Conservation (phyloP, 2,113 vertebrate species). For the Larimichthys polyactis region DNA sequence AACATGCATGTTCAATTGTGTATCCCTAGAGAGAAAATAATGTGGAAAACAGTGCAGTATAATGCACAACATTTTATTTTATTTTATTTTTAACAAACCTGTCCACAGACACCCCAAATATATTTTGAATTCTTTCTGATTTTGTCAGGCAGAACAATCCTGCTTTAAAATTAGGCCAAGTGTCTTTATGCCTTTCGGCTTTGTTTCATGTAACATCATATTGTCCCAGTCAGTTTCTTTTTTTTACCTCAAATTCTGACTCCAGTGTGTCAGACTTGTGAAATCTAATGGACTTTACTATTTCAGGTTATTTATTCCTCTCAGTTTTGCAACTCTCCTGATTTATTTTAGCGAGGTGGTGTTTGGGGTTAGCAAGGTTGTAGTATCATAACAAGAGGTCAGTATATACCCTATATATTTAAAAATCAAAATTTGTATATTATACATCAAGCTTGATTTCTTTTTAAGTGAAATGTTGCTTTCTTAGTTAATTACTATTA, state of each 20-base stretch:
- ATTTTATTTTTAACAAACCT: background rate
- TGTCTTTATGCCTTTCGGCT: slow-evolving; percentile 15
- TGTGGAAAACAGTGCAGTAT: background rate
- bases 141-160: background rate
- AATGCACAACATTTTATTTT: no score
- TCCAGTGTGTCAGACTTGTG: background rate
- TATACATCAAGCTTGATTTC: slow-evolving; percentile 28
- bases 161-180: background rate
- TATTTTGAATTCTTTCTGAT: background rate
- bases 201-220: background rate
- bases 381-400: background rate
- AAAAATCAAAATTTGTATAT: slow-evolving; percentile 15
- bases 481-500: slow-evolving; percentile 27
- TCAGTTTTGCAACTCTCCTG: background rate
- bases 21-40: background rate
- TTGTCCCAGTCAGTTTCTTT: background rate
- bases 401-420: background rate
- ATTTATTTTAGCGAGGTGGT: background rate
- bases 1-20: background rate
- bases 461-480: slow-evolving; percentile 15
- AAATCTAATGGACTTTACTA: background rate
- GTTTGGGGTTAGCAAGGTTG: background rate
- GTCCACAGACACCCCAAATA: background rate
- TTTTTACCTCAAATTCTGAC: background rate
- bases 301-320: slow-evolving; percentile 17